Evolutionary conservation across 1,140 invertebrate species (phyloP), one percentile per base, ranked within the genome.

Genomic region (Anoplolepis gracilipes): DNA sequence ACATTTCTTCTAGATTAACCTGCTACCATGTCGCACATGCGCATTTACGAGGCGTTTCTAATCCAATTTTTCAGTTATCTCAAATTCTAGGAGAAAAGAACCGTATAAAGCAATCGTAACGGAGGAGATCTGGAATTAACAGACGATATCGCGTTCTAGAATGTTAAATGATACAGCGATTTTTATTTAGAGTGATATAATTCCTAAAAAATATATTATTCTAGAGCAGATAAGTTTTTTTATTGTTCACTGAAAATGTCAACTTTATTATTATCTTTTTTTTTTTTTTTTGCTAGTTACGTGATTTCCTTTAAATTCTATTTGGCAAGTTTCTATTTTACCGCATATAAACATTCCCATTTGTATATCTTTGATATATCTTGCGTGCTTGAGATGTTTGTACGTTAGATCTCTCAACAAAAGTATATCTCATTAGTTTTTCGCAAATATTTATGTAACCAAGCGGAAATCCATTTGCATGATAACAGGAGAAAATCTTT

Each of bases 391-490:
- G 19, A 3, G 10, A 77, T 42, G 10, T 78, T 67, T 53, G 25
- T n/a, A 65, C 13, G 42, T 36, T 77, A 46, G 3, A 67, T 7
- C 25, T 62, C 76, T 53, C 28, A 30, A 30, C 42, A 36, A 70
- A 81, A 55, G 53, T 82, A 46, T 82, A 72, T 82, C 22, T 72
- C 55, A 73, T 82, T 82, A 82, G 53, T 72, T 36, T 69, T 73
- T 33, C 59, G 67, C 53, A 82, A 82, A 82, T 82, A 82, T 82
- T 82, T 82, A 82, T 72, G 67, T 82, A 82, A 73, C 78, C 67
- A 72, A 73, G 78, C 67, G 67, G 78, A 73, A 70, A 82, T 82
- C 78, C 55, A 82, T 82, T 82, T 82, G 78, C 78, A 82, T 81
- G 53, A 42, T 46, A 73, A 72, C 19, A n/a, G 28, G 25, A 73